Evolutionary conservation across 1,140 invertebrate genomes (phyloP).

Genomic region (Drosophila melanica): DNA sequence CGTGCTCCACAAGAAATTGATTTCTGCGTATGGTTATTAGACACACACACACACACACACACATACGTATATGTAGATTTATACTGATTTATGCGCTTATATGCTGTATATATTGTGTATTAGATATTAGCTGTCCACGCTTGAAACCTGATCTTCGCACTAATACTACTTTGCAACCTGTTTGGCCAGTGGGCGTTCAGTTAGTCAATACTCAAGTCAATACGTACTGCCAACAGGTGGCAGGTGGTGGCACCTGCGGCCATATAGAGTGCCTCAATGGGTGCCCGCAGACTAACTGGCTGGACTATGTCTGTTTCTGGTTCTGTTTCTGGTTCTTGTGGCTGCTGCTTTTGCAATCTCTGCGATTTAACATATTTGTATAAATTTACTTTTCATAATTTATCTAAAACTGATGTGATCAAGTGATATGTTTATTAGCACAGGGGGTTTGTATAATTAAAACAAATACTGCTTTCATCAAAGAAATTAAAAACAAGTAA

Average conservation of each 20-base stretch:
- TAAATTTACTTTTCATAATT: not conserved
- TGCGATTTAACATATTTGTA: not conserved
- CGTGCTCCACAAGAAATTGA: constrained; percentile 69
- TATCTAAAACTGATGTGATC: not conserved
- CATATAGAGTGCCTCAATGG: constrained; percentile 25
- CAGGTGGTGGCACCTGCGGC: constrained; percentile 37
- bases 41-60: constrained; percentile 40
- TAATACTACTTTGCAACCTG: constrained; percentile 22
- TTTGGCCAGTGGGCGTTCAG: constrained; percentile 46
- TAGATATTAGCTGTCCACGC: constrained; percentile 4
- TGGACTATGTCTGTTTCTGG: constrained; percentile 12
- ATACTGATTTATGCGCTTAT: not conserved
- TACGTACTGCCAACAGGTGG: constrained; percentile 26
- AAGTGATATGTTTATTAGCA: not conserved
- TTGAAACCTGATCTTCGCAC: constrained; percentile 34
- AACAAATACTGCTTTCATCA: no score
- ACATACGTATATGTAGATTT: constrained; percentile 1
- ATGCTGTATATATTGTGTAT: not conserved
- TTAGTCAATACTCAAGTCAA: constrained; percentile 35
- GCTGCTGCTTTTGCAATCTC: constrained; percentile 10
- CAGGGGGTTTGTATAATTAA: no score
- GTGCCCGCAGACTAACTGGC: constrained; percentile 33
- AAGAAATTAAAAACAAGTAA: no score
- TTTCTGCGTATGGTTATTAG: constrained; percentile 66
- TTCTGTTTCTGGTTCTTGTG: constrained; percentile 10